These are phyloP conservation scores for Circus cinereus DNA, from an alignment of 2,797 vertebrate species.

Conservation along the genomic window DNA sequence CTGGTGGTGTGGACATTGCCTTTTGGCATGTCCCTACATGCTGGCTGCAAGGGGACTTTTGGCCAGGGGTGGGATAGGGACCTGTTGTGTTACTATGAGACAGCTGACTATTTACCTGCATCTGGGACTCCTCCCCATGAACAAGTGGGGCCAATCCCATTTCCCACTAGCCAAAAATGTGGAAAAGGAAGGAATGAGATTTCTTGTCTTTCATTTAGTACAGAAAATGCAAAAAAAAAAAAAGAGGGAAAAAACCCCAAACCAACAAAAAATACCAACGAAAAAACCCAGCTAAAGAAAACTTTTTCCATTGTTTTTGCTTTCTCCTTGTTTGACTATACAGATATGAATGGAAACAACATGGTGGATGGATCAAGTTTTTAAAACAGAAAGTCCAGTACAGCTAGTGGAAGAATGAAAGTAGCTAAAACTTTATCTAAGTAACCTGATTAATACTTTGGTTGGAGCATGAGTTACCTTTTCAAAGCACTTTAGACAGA, in stretches of 20 bases:
- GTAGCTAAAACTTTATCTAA: not conserved
- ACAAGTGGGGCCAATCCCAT: not conserved
- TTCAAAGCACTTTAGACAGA: not conserved
- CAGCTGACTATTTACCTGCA: not conserved
- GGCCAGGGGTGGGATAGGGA: not conserved
- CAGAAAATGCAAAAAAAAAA: not conserved
- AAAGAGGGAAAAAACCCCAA: not conserved
- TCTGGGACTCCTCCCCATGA: not conserved
- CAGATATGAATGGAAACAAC: not conserved
- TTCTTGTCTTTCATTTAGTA: not conserved
- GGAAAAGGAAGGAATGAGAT: not conserved
- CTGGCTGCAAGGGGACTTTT: not conserved
- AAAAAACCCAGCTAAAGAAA: not conserved
- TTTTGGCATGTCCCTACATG: not conserved
- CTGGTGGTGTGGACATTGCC: not conserved
- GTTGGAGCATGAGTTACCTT: not conserved
- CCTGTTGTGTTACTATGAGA: rapidly evolving
- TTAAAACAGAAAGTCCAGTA: not conserved
- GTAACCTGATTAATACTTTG: not conserved
- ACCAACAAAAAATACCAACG: too few species aligned
- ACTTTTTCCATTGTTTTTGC: not conserved
- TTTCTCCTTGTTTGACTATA: not conserved
- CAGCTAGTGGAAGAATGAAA: not conserved
- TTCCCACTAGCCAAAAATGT: not conserved
- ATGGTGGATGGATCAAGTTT: not conserved